Base-by-base conservation (phyloP, 2,888 invertebrate genomes). In the Caenorhabditis sinica region DNA sequence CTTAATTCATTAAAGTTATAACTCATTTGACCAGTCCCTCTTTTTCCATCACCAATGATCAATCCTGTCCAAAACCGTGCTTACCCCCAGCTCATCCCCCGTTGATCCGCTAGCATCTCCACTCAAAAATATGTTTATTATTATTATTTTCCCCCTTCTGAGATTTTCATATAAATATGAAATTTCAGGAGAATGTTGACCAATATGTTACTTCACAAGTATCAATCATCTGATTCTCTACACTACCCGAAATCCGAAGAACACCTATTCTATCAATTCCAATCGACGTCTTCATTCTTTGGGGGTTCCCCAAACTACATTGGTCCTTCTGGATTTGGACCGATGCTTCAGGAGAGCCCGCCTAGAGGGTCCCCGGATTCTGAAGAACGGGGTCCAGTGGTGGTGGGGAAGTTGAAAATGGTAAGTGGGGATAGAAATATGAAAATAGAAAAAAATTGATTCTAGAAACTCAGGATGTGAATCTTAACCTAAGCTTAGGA, bases 151-250 rank as follows among this genome's bases (percentile, higher is more conserved):
- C 15, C 25, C n/a, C n/a, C 28, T 8, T 4, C 1, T n/a, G n/a
- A n/a, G n/a, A 8, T 13, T 3, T 11, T 51, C n/a, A 33, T 40
- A 40, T 56, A 56, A 69, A 56, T 56, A 68, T 33, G 66, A 68
- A 68, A 33, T 56, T 58, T 58, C 43, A 43, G 43, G 71, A 71
- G 25, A 40, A 71, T 69, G 68, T 53, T 69, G 68, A 69, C 68
- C 68, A 69, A 69, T 51, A 69, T 69, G 68, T 51, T 69, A 69
- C 68, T 69, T 69, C 68, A 69, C 13, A 17, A 25, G 20, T 66
- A 63, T 43, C 63, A 43, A 11, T 23, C 40, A n/a, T 36, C 8
- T 20, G 3, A 36, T 1, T 61, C 20, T 20, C 61, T n/a, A 33
- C 49, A 25, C 11, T 49, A 66, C 30, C 23, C 9, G 8, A 49